These are phyloP conservation scores for Daktulosphaira vitifoliae DNA, from an alignment of 1,140 invertebrate species.

Conservation along the genomic window DNA sequence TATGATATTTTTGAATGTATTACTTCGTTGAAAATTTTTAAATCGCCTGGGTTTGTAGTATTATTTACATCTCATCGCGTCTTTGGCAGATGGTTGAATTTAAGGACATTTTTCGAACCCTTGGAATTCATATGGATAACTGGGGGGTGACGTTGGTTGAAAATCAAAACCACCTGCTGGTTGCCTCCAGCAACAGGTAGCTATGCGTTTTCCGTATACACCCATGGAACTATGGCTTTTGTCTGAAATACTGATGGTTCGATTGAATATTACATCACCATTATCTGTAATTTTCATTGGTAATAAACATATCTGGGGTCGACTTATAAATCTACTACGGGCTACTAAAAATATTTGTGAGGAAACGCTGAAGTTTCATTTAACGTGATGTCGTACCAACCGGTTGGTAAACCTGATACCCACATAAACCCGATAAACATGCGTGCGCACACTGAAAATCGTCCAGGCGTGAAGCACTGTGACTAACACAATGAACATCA, in stretches of 20 bases:
- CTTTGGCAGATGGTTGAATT: too few relatives aligned
- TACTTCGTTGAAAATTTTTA: too few relatives aligned
- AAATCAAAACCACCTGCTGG: conserved; percentile 15
- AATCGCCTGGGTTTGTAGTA: too few relatives aligned
- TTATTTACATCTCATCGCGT: too few relatives aligned
- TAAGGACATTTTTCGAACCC: conserved; percentile 34
- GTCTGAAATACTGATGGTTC: too few relatives aligned
- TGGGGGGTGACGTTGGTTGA: background rate
- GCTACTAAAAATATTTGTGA: too few relatives aligned
- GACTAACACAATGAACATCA: conserved; percentile 31
- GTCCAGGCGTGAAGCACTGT: conserved; percentile 30
- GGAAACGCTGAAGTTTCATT: too few relatives aligned
- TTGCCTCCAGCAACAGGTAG: conserved; percentile 18
- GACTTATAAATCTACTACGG: too few relatives aligned
- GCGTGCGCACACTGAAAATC: background rate
- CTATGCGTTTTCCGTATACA: background rate
- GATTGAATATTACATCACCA: too few relatives aligned
- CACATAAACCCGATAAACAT: background rate
- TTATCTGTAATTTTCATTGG: too few relatives aligned
- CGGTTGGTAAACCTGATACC: conserved; percentile 22
- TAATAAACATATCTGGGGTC: too few relatives aligned
- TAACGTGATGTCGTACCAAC: background rate
- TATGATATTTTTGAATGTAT: too few relatives aligned
- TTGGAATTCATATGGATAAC: conserved; percentile 27
- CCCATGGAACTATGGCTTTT: background rate